A percentile compares a stretch with the other conserved stretches of the same genome.
phyloP scores from a whole-genome alignment of 2,113 vertebrate genomes.

The Casuarius casuarius region DNA sequence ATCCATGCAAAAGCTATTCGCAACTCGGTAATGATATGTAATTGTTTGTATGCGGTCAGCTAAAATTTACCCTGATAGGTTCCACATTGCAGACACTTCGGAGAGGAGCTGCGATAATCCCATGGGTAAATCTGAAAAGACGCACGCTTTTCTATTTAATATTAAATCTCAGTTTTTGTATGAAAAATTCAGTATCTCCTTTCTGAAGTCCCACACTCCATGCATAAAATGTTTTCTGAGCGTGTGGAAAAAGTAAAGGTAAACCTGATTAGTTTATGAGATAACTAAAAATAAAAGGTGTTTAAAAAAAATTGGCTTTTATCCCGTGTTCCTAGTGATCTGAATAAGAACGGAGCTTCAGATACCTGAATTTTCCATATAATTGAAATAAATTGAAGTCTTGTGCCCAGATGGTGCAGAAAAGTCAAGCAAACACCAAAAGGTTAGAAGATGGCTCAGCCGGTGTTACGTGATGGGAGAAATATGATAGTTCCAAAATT shows the following conservation, averaged over 20 bases:
- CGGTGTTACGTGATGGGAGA: not conserved
- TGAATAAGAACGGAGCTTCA: not conserved
- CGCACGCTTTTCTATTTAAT: not conserved
- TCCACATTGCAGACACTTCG: slow-evolving; percentile 17
- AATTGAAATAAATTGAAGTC: not conserved
- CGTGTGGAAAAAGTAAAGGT: not conserved
- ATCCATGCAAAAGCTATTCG: not conserved
- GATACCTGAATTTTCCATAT: not conserved
- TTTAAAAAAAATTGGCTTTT: not conserved
- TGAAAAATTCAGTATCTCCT: not conserved
- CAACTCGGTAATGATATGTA: slow-evolving; percentile 29
- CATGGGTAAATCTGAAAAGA: rapidly evolving
- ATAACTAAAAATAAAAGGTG: not conserved
- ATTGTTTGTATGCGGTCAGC: slow-evolving; percentile 48
- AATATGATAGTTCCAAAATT: not conserved
- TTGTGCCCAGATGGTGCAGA: not conserved
- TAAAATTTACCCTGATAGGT: slow-evolving; percentile 27
- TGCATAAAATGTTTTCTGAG: not conserved
- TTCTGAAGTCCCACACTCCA: not conserved
- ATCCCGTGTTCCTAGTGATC: not conserved
- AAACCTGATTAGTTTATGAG: not conserved
- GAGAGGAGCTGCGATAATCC: not conserved
- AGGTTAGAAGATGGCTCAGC: not conserved
- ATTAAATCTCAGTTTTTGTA: not conserved
- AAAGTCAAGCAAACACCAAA: not conserved